Percentiles rank a stretch among this genome's conserved stretches.
These are phyloP conservation scores for Lissocephala sabroskyi DNA, from an alignment of 2,888 invertebrate genomes.

Conservation along the genomic window DNA sequence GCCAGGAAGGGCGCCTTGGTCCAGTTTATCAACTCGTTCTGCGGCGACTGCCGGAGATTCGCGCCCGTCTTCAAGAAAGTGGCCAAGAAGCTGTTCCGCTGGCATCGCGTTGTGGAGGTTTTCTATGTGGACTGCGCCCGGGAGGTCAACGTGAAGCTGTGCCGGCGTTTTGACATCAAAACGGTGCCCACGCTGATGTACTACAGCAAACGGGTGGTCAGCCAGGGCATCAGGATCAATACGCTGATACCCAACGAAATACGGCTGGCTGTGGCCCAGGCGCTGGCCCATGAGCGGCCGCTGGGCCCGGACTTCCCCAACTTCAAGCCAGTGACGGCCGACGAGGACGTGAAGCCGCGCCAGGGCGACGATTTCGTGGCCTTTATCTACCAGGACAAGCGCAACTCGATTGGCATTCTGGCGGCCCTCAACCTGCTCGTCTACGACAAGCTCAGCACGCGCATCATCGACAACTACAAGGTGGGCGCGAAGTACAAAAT, in stretches of 20 bases:
- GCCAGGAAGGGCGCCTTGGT: conserved; percentile 67
- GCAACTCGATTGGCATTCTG: too few relatives aligned
- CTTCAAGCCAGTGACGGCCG: conserved; percentile 20
- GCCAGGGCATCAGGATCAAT: conserved; percentile 5
- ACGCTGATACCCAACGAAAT: conserved; percentile 4
- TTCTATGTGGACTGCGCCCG: conserved; percentile 39
- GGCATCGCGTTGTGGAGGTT: conserved; percentile 24
- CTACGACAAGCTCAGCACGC: too few relatives aligned
- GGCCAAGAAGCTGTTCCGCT: conserved; percentile 16
- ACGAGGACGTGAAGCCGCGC: too few relatives aligned
- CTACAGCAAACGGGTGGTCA: conserved; percentile 3
- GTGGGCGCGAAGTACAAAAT: too few relatives aligned
- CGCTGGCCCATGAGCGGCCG: conserved; percentile 4
- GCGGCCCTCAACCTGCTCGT: too few relatives aligned
- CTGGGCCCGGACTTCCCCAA: not conserved
- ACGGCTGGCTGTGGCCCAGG: not conserved
- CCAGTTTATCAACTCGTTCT: conserved; percentile 96
- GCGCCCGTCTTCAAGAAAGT: conserved; percentile 76
- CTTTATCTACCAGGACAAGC: too few relatives aligned
- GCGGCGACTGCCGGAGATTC: conserved; percentile 92
- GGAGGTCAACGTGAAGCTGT: conserved; percentile 27
- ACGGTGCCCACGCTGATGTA: conserved; percentile 26
- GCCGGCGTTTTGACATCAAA: conserved; percentile 26
- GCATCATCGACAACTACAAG: too few relatives aligned
- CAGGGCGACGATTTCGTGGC: too few relatives aligned